phyloP scores from a whole-genome alignment of 1,140 invertebrate species.

The Drosophila nannoptera region DNA sequence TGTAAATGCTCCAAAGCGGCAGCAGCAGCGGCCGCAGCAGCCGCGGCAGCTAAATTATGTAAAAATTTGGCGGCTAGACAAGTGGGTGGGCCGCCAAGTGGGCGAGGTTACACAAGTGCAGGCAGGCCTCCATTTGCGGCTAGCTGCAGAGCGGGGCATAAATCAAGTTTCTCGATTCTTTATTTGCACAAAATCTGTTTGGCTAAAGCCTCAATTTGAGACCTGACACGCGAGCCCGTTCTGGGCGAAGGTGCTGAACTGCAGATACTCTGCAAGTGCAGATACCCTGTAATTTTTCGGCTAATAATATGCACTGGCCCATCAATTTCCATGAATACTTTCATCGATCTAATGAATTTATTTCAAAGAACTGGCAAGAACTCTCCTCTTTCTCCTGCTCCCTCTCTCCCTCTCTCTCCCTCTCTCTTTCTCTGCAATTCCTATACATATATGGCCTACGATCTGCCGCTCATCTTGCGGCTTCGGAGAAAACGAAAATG shows the following conservation, averaged over 20 bases:
- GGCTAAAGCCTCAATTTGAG: neutral
- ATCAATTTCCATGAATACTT: too few species aligned
- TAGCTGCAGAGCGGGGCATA: slow-evolving; percentile 12
- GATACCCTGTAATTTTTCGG: too few species aligned
- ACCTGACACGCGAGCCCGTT: neutral
- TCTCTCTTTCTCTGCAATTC: too few species aligned
- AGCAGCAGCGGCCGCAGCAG: slow-evolving; percentile 41
- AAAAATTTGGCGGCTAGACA: slow-evolving; percentile 54
- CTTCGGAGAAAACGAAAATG: too few species aligned
- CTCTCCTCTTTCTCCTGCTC: too few species aligned
- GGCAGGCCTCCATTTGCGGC: slow-evolving; percentile 17
- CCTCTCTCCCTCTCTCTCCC: too few species aligned
- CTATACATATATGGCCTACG: too few species aligned
- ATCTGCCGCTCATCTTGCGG: too few species aligned
- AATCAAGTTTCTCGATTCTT: slow-evolving; percentile 27
- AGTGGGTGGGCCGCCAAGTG: slow-evolving; percentile 46
- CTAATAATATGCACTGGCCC: too few species aligned
- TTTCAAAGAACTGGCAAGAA: too few species aligned
- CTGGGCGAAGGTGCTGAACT: neutral
- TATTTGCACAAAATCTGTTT: slow-evolving; percentile 21
- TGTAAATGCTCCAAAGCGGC: slow-evolving; percentile 46
- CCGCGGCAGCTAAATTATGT: slow-evolving; percentile 67
- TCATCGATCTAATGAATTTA: too few species aligned
- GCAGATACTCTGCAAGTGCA: neutral
- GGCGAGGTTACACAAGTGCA: slow-evolving; percentile 42